A percentile compares a stretch with the other conserved stretches of the same genome.
phyloP scores from a whole-genome alignment of 2,797 vertebrate genomes.

The Hydrophis major region DNA sequence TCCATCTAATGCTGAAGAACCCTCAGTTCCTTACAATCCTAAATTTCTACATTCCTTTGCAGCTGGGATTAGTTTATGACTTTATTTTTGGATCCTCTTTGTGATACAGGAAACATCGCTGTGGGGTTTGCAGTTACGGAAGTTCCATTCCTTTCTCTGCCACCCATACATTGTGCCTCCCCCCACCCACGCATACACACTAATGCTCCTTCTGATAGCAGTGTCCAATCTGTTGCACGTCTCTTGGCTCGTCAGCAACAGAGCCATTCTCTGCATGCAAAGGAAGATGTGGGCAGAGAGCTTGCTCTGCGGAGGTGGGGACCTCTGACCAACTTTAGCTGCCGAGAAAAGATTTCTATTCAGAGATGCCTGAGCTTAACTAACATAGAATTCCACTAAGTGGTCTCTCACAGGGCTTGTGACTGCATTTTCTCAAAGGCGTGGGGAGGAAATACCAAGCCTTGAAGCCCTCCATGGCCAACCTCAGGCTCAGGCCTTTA shows the following conservation, averaged over 20 bases:
- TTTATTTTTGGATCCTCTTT: constrained; percentile 8
- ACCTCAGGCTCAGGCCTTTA: neutral
- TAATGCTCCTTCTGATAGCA: neutral
- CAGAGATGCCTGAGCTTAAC: constrained; percentile 8
- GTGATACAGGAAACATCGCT: constrained; percentile 1
- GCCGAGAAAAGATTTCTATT: constrained; percentile 27
- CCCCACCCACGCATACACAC: neutral
- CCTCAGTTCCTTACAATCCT: neutral
- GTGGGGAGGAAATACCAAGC: neutral
- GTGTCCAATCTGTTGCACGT: neutral
- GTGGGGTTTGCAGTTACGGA: constrained; percentile 1
- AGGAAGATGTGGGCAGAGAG: constrained; percentile 25
- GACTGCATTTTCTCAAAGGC: neutral
- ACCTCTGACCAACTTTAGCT: constrained; percentile 1
- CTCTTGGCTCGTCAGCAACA: neutral
- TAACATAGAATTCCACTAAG: neutral
- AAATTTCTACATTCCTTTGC: neutral
- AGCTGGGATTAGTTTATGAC: neutral
- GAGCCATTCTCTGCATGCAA: constrained; percentile 1
- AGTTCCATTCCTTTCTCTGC: neutral
- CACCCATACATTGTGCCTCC: neutral
- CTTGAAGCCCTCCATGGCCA: neutral
- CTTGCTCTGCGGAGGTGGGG: neutral
- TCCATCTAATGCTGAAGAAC: neutral
- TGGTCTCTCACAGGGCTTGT: neutral